Conservation (phyloP, 2,888 invertebrate genomes). For the Drosophila formosana region DNA sequence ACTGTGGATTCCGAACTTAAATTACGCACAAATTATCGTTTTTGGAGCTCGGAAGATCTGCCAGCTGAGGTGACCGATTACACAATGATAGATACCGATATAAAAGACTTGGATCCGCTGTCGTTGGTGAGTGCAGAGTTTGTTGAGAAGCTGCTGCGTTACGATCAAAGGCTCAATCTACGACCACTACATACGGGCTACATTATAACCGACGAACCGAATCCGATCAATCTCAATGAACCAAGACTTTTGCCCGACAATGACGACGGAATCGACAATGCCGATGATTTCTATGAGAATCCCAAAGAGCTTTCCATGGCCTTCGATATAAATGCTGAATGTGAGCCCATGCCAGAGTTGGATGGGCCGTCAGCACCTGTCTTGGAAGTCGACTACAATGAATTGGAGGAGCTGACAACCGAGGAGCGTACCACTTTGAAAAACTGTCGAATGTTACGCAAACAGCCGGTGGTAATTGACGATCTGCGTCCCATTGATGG, state of each 20-base stretch:
- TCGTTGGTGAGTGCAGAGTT: constrained; percentile 61
- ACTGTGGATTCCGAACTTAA: constrained; percentile 85
- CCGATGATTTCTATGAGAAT: constrained; percentile 84
- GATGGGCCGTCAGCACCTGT: constrained; percentile 60
- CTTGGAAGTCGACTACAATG: constrained; percentile 85
- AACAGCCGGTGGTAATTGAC: constrained; percentile 85
- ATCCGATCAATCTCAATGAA: constrained; percentile 63
- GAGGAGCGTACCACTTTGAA: constrained; percentile 83
- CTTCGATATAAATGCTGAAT: constrained; percentile 88
- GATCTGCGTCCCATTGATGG: constrained; percentile 87
- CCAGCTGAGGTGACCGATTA: constrained; percentile 60
- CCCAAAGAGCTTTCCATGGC: constrained; percentile 87
- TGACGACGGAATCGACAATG: constrained; percentile 83
- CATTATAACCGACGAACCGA: constrained; percentile 82
- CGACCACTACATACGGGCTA: constrained; percentile 83
- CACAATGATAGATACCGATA: constrained; percentile 43
- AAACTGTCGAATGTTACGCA: constrained; percentile 83
- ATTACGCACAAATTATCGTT: constrained; percentile 78
- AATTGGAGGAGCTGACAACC: constrained; percentile 85
- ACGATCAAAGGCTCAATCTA: constrained; percentile 65
- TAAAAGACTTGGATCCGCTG: constrained; percentile 29
- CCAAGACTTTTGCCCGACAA: constrained; percentile 75
- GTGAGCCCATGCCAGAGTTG: constrained; percentile 87
- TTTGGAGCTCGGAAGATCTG: constrained; percentile 74
- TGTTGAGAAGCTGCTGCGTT: constrained; percentile 61